Evolutionary conservation across 2,888 invertebrate species (phyloP).

Genomic region (Philaethria dido): DNA sequence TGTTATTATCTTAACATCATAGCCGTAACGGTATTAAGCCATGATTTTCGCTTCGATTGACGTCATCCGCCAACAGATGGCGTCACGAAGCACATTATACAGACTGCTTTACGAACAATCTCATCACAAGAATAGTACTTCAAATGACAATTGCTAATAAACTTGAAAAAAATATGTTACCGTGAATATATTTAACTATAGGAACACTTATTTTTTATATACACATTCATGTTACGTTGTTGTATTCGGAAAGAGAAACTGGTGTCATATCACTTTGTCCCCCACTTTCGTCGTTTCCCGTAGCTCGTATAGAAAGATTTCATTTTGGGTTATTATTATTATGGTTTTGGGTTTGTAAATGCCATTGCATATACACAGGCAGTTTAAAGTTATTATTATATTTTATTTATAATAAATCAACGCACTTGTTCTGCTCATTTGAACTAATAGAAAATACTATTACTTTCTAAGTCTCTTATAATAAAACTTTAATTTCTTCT

Average conservation of each 20-base stretch:
- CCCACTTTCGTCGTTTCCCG: no score
- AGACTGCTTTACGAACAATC: not conserved
- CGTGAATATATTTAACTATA: not conserved
- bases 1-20: not conserved
- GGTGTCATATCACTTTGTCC: not conserved
- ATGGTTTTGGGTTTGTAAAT: no score
- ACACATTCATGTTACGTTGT: not conserved
- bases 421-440: no score
- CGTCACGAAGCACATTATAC: constrained; percentile 25
- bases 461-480: no score
- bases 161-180: not conserved
- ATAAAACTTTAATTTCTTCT: no score
- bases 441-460: no score
- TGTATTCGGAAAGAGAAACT: no score
- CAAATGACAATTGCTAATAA: not conserved
- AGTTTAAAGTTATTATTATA: no score
- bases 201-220: no score
- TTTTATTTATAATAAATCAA: no score
- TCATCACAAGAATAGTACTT: not conserved
- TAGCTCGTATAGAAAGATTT: no score
- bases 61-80: constrained; percentile 39
- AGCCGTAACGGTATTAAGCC: not conserved
- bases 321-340: not conserved
- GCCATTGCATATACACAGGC: no score
- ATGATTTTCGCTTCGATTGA: constrained; percentile 9